phyloP scores from a whole-genome alignment of 2,113 vertebrate species.

The Hemiscyllium ocellatum region DNA sequence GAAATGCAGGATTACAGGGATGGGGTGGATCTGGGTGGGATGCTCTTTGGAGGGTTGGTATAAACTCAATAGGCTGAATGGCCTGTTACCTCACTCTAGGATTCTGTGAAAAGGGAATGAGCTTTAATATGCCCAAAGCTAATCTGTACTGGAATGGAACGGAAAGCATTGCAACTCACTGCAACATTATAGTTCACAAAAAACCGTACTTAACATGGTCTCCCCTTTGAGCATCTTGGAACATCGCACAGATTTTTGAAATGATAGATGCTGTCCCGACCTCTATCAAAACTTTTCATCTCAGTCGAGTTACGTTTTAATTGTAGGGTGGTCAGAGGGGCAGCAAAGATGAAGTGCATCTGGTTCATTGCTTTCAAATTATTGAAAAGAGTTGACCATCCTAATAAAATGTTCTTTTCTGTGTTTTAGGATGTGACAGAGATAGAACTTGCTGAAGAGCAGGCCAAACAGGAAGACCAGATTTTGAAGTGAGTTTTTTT shows the following conservation, averaged over 20 bases:
- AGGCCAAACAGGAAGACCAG: slow-evolving; percentile 79
- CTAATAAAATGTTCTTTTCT: background rate
- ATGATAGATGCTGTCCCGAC: background rate
- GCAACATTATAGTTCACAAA: background rate
- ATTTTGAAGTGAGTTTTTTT: slow-evolving; percentile 71
- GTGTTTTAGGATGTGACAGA: slow-evolving; percentile 81
- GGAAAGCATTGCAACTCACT: background rate
- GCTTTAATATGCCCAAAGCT: background rate
- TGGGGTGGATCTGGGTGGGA: no score
- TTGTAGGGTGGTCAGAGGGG: background rate
- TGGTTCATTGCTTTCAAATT: background rate
- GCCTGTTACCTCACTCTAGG: no score
- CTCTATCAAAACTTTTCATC: background rate
- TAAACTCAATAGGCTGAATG: no score
- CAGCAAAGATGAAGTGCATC: background rate
- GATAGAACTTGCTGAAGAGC: slow-evolving; percentile 73
- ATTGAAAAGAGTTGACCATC: background rate
- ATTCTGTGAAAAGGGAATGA: background rate
- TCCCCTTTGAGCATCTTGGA: background rate
- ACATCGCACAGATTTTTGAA: background rate
- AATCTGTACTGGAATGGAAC: background rate
- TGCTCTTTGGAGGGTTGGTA: no score
- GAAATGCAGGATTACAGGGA: no score
- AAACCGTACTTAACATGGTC: background rate
- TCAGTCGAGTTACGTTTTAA: background rate